Conservation (phyloP, 1,140 invertebrate species). For the Frieseomelitta varia region DNA sequence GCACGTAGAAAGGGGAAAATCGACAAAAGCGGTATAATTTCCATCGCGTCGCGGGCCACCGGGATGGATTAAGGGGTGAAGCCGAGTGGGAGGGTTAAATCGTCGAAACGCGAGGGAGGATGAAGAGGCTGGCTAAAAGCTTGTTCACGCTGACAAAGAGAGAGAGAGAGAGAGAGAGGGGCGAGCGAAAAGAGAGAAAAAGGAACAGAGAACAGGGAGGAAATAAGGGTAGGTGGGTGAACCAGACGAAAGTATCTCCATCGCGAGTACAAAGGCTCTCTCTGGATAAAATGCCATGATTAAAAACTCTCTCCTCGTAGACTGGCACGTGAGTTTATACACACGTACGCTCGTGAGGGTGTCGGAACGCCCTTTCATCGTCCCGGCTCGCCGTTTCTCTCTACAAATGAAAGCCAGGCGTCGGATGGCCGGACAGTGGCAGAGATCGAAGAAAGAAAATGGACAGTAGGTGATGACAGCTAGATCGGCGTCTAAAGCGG, state of each 20-base stretch:
- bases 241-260: conserved; percentile 35
- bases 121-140: conserved; percentile 20
- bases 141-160: conserved; percentile 8
- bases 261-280: conserved; percentile 34
- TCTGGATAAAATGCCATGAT: conserved; percentile 52
- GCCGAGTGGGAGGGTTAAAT: conserved; percentile 29
- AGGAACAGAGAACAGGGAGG: neutral
- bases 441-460: no score
- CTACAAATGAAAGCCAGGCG: neutral
- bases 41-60: neutral
- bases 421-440: neutral
- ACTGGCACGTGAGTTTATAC: neutral
- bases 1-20: neutral
- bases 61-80: conserved; percentile 38
- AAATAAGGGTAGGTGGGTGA: neutral
- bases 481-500: neutral
- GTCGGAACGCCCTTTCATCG: conserved; percentile 5
- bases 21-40: conserved; percentile 8
- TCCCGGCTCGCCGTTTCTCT: neutral
- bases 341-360: neutral
- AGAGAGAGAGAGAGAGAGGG: no score
- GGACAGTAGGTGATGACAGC: neutral
- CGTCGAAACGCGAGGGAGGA: conserved; percentile 10
- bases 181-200: no score
- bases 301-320: conserved; percentile 38